These are phyloP conservation scores for Melanaphis sacchari DNA, from an alignment of 1,140 invertebrate species.

Conservation along the genomic window DNA sequence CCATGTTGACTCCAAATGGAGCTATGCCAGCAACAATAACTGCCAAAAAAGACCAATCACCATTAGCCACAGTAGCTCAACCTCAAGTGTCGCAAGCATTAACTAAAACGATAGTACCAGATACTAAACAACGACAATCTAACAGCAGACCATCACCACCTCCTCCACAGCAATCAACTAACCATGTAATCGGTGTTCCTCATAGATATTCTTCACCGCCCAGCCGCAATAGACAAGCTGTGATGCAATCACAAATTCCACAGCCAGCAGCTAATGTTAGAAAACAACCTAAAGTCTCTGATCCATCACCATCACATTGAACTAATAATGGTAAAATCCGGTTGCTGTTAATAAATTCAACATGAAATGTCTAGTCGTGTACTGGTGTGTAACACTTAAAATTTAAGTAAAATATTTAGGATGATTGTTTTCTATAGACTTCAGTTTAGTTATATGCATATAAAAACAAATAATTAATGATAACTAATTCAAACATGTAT, in stretches of 20 bases:
- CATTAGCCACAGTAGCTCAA: slow-evolving; percentile 1
- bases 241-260: slow-evolving; percentile 55
- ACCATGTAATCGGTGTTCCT: slow-evolving; percentile 32
- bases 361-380: slow-evolving; percentile 53
- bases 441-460: slow-evolving; percentile 41
- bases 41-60: slow-evolving; percentile 23
- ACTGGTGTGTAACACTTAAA: slow-evolving; percentile 52
- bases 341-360: slow-evolving; percentile 38
- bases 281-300: slow-evolving; percentile 52
- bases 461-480: slow-evolving; percentile 25
- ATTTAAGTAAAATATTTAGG: slow-evolving; percentile 46
- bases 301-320: slow-evolving; percentile 41
- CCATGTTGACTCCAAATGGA: slow-evolving; percentile 65
- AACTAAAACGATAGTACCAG: slow-evolving; percentile 15
- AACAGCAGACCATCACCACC: slow-evolving; percentile 22
- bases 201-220: slow-evolving; percentile 45
- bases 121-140: slow-evolving; percentile 25
- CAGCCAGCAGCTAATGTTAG: slow-evolving; percentile 49
- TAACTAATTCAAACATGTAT: slow-evolving; percentile 27
- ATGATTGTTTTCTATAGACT: slow-evolving; percentile 45
- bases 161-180: slow-evolving; percentile 20
- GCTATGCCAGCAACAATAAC: not conserved
- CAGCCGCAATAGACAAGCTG: slow-evolving; percentile 34
- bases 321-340: not conserved
- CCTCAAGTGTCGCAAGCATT: not conserved